These are phyloP conservation scores for Dioctria linearis DNA, from an alignment of 2,888 invertebrate species.

Conservation along the genomic window DNA sequence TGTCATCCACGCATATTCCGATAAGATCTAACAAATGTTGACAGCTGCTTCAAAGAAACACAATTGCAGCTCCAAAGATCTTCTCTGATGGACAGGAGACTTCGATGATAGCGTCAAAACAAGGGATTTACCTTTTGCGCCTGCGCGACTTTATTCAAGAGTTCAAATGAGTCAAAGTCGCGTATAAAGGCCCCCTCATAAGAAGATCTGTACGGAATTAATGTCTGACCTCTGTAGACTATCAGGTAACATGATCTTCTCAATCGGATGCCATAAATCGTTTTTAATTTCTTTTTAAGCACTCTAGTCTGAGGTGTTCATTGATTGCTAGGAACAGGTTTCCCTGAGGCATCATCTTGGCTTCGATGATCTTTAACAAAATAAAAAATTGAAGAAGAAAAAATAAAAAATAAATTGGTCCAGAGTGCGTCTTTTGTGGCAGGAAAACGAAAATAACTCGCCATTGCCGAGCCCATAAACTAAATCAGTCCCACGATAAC, in stretches of 20 bases:
- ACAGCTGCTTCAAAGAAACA: constrained; percentile 11
- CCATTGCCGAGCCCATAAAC: constrained; percentile 21
- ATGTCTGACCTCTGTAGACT: constrained; percentile 43
- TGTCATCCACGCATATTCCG: constrained; percentile 11
- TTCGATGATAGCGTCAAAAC: constrained; percentile 32
- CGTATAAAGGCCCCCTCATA: neutral
- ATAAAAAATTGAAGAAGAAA: neutral
- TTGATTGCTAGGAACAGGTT: constrained; percentile 50
- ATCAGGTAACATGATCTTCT: constrained; percentile 52
- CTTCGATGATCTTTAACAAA: neutral
- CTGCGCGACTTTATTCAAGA: neutral
- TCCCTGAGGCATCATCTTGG: neutral
- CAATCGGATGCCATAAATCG: constrained; percentile 53
- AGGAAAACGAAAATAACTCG: constrained; percentile 29
- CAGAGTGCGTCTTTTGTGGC: neutral
- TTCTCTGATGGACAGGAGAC: constrained; percentile 1
- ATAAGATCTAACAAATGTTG: constrained; percentile 49
- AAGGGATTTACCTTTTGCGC: constrained; percentile 13
- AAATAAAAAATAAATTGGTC: constrained; percentile 12
- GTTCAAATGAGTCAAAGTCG: constrained; percentile 7
- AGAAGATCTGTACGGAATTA: neutral
- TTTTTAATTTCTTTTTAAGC: constrained; percentile 54
- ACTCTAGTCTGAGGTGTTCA: constrained; percentile 42
- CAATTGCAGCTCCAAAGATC: neutral
- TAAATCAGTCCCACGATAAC: constrained; percentile 41